These are phyloP conservation scores for Apotomis betuletana DNA, from an alignment of 2,888 invertebrate species.

Conservation along the genomic window DNA sequence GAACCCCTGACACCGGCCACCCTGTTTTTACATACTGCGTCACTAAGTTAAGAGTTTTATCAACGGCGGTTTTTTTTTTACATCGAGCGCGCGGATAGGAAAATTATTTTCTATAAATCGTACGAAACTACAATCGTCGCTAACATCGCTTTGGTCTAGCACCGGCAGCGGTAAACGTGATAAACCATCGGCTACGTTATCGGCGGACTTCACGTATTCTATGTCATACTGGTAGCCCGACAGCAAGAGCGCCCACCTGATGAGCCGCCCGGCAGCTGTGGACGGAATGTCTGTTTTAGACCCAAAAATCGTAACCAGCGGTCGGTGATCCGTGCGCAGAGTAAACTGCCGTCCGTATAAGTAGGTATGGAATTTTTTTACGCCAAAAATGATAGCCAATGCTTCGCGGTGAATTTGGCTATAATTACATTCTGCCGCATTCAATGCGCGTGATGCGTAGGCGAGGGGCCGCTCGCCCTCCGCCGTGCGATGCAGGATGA, in stretches of 20 bases:
- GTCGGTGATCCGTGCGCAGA: slow-evolving; percentile 27
- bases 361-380: slow-evolving; percentile 15
- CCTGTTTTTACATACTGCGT: not conserved
- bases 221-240: slow-evolving; percentile 30
- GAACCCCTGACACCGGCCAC: slow-evolving; percentile 20
- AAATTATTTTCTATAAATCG: slow-evolving; percentile 30
- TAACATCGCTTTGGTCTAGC: not conserved
- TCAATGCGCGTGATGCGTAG: no score
- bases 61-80: not conserved
- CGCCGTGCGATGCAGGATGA: no score
- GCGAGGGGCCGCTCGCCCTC: not conserved
- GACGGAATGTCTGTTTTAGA: slow-evolving; percentile 26
- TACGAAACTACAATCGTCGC: slow-evolving; percentile 21
- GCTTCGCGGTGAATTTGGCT: slow-evolving; percentile 32
- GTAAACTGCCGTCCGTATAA: slow-evolving; percentile 28
- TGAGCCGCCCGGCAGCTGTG: slow-evolving; percentile 21
- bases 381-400: slow-evolving; percentile 25
- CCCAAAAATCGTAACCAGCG: slow-evolving; percentile 29
- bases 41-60: no score
- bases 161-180: slow-evolving; percentile 14
- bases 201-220: slow-evolving; percentile 19
- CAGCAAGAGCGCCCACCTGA: slow-evolving; percentile 24
- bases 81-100: slow-evolving; percentile 10
- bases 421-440: not conserved
- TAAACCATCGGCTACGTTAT: slow-evolving; percentile 23